phyloP scores from a whole-genome alignment of 1,140 invertebrate genomes.

The Fopius arisanus region DNA sequence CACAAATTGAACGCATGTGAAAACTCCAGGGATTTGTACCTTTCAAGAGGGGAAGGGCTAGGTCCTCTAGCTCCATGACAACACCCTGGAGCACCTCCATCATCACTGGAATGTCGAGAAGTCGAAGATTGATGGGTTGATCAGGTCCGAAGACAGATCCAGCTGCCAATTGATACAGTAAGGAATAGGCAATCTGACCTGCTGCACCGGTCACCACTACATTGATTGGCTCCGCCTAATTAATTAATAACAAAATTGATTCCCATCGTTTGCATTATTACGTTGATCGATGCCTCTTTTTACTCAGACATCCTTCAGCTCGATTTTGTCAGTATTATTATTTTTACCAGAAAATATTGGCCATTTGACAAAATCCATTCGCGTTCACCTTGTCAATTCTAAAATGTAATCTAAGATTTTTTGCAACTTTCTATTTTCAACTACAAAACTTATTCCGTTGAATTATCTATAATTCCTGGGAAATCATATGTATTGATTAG shows the following conservation, averaged over 20 bases:
- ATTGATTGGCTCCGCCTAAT: constrained; percentile 81
- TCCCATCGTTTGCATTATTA: too few species aligned
- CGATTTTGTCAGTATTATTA: too few species aligned
- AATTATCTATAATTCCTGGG: too few species aligned
- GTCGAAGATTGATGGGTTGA: constrained; percentile 87
- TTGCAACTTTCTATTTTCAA: too few species aligned
- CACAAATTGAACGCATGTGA: too few species aligned
- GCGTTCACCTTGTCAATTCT: too few species aligned
- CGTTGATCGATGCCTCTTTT: too few species aligned
- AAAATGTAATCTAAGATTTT: too few species aligned
- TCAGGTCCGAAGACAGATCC: constrained; percentile 96
- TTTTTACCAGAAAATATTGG: too few species aligned
- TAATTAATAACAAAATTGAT: constrained; percentile 37
- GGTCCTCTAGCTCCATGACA: constrained; percentile 96
- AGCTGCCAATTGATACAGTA: constrained; percentile 92
- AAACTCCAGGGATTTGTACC: constrained; percentile 55
- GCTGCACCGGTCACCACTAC: constrained; percentile 98
- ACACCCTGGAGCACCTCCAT: constrained; percentile 95
- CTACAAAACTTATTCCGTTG: too few species aligned
- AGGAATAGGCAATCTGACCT: constrained; percentile 98
- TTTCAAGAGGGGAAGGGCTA: constrained; percentile 88
- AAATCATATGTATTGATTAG: neutral
- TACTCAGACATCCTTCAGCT: too few species aligned
- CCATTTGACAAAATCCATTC: too few species aligned
- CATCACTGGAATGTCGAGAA: constrained; percentile 96